Conservation (phyloP, 2,113 vertebrate species). For the Neodontobutis hainanensis region DNA sequence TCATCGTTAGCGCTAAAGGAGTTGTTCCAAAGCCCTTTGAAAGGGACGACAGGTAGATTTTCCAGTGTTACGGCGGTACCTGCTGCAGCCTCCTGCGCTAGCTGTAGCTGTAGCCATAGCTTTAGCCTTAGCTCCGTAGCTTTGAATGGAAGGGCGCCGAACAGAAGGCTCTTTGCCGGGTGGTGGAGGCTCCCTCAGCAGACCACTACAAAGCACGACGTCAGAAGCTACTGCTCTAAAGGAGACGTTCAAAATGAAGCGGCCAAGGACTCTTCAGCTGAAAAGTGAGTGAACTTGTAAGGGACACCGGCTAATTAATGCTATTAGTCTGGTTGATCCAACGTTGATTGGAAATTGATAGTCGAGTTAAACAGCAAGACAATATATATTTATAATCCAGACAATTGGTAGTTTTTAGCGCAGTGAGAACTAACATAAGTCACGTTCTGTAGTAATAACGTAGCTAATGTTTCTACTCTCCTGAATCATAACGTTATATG, state of each 20-base stretch:
- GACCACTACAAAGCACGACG: neutral
- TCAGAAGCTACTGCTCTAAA: conserved; percentile 70
- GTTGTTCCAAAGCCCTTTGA: conserved; percentile 68
- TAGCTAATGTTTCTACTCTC: too few relatives aligned
- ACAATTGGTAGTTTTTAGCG: too few relatives aligned
- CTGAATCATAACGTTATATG: too few relatives aligned
- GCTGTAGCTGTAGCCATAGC: conserved; percentile 19
- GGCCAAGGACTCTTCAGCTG: conserved; percentile 59
- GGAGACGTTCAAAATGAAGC: conserved; percentile 54
- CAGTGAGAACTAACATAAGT: too few relatives aligned
- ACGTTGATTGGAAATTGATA: neutral
- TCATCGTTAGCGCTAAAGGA: conserved; percentile 72
- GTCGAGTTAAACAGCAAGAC: too few relatives aligned
- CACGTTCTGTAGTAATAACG: too few relatives aligned
- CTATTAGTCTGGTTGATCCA: neutral
- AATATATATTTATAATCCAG: too few relatives aligned
- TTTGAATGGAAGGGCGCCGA: conserved; percentile 27
- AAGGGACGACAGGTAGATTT: conserved; percentile 50
- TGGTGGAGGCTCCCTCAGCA: conserved; percentile 35
- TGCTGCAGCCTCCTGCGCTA: conserved; percentile 46
- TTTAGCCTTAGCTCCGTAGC: conserved; percentile 41
- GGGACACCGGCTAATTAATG: neutral
- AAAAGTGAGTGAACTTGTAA: conserved; percentile 75
- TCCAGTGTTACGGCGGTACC: conserved; percentile 42
- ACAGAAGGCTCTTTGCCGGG: conserved; percentile 19